phyloP scores from a whole-genome alignment of 2,797 vertebrate species.

The Sebastiscus tertius region DNA sequence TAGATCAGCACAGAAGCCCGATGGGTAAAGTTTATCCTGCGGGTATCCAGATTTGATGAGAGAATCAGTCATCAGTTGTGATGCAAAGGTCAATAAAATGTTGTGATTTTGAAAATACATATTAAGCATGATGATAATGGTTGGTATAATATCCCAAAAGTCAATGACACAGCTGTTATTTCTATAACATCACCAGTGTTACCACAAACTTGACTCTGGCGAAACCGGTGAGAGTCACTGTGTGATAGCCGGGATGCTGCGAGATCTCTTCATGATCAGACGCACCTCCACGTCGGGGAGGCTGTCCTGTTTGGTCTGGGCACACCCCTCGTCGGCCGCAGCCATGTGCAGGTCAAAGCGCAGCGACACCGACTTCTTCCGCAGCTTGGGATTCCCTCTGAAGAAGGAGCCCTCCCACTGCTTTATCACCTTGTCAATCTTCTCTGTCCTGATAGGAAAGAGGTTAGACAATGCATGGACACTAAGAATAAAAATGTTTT shows the following conservation, averaged over 20 bases:
- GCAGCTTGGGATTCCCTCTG: conserved; percentile 94
- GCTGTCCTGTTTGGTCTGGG: conserved; percentile 86
- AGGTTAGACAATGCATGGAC: not conserved
- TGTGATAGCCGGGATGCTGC: conserved; percentile 93
- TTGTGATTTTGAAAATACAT: conserved; percentile 11
- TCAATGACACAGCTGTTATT: not conserved
- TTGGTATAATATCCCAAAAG: not conserved
- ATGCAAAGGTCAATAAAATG: conserved; percentile 13
- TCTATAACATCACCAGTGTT: conserved; percentile 3
- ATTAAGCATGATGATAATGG: conserved; percentile 16
- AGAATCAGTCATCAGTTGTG: not conserved
- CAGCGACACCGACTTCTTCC: conserved; percentile 96
- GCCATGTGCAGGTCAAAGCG: conserved; percentile 96
- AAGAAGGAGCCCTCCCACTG: conserved; percentile 99
- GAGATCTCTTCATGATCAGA: conserved; percentile 94
- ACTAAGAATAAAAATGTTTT: not conserved
- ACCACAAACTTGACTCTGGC: not conserved
- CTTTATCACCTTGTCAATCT: conserved; percentile 95
- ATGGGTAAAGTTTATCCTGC: conserved; percentile 22
- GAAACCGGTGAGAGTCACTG: conserved; percentile 65
- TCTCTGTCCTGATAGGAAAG: conserved; percentile 87
- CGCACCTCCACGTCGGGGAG: conserved; percentile 94
- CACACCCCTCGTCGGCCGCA: conserved; percentile 89
- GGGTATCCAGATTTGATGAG: not conserved
- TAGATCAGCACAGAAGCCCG: conserved; percentile 20